Evolutionary conservation across 2,113 vertebrate species (phyloP), one percentile per base, ranked within the genome.

Genomic region (Chlorodrepanis virens): DNA sequence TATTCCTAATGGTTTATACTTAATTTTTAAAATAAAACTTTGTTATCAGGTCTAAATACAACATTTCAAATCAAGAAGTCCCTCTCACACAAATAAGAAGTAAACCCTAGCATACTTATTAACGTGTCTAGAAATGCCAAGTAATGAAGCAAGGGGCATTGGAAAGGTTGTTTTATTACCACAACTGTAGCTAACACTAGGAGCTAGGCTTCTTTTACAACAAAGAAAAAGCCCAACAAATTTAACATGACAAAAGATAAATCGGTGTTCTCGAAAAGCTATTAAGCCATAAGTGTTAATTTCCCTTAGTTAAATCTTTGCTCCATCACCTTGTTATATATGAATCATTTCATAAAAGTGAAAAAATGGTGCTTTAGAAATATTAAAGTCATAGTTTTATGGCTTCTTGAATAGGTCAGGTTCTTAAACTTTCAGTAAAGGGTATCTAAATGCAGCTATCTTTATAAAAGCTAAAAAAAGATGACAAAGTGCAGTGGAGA

Each of bases 201-300:
- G 15, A 89, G 50, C 33, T 28, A 91, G 65, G 63, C 78, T 93
- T 78, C 76, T 93, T 93, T 82, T 89, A 87, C 77, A 88, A 93
- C 74, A 95, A 93, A 94, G 88, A 83, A 95, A 96, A 97, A 95
- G 49, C 47, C 65, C 83, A 94, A 97, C 94, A 96, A 96, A 97
- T 96, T 92, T 95, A 95, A 96, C 60, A 79, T 79, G 93, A 96
- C 80, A 94, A 96, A 97, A 97, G 91, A 98, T 97, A 97, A 97
- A 98, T 97, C 95, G 96, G 78, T 52, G 72, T 52, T 93, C 80
- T 96, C 1, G 6, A 95, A 97, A 97, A 97, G 85, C 72, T 92
- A 97, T 97, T 97, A 97, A 96, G 67, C 57, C 63, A 25, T 96
- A 97, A 98, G 95, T 96, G 93, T 97, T 97, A 97, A 97, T 98